These are phyloP conservation scores for Eclectus roratus DNA, from an alignment of 2,113 vertebrate genomes.

Conservation along the genomic window DNA sequence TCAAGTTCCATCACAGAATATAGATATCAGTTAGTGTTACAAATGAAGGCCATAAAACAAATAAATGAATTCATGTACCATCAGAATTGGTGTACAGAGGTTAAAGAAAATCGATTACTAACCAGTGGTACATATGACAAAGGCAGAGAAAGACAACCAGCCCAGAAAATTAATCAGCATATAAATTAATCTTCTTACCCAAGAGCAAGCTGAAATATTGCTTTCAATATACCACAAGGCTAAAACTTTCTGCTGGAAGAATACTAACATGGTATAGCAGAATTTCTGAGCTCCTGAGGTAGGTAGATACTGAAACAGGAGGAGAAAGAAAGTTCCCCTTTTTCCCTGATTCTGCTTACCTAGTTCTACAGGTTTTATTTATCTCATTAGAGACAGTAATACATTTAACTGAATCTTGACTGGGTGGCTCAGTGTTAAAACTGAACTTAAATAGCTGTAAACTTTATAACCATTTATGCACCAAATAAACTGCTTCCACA, in stretches of 20 bases:
- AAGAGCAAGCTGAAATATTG: constrained; percentile 50
- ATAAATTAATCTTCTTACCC: constrained; percentile 71
- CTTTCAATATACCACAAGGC: constrained; percentile 27
- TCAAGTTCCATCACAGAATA: not conserved
- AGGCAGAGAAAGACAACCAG: constrained; percentile 46
- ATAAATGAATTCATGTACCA: constrained; percentile 55
- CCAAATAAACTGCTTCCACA: not conserved
- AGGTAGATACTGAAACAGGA: not conserved
- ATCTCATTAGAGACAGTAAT: not conserved
- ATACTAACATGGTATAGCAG: not conserved
- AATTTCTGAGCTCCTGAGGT: not conserved
- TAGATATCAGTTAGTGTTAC: not conserved
- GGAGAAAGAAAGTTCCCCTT: not conserved
- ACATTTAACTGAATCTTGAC: not conserved
- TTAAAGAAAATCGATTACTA: constrained; percentile 73
- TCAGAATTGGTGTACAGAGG: constrained; percentile 48
- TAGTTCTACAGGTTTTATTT: not conserved
- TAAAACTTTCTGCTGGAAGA: constrained; percentile 20
- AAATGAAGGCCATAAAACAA: constrained; percentile 55
- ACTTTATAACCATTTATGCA: not conserved
- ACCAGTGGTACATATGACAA: constrained; percentile 67
- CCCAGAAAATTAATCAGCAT: constrained; percentile 68
- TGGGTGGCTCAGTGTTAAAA: not conserved
- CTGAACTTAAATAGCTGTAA: not conserved
- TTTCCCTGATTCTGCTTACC: not conserved